These are phyloP conservation scores for Paraescarpia echinospica DNA, from an alignment of 1,140 invertebrate genomes.

Conservation along the genomic window DNA sequence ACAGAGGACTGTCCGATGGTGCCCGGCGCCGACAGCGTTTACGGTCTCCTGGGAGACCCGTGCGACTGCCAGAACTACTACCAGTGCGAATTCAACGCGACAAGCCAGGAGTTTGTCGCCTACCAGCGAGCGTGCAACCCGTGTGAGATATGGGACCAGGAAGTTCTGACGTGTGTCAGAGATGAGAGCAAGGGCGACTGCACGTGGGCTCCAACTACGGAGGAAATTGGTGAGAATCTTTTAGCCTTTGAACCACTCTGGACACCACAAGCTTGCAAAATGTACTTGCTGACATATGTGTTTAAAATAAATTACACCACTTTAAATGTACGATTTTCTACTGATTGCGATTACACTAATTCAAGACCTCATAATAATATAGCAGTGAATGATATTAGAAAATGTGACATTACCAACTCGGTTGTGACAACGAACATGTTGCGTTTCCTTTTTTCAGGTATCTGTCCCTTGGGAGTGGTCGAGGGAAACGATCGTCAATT, in stretches of 20 bases:
- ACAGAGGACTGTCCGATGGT: background rate
- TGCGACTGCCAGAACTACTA: background rate
- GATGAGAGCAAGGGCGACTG: background rate
- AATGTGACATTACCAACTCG: background rate
- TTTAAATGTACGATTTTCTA: background rate
- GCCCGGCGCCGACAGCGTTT: background rate
- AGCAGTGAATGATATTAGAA: background rate
- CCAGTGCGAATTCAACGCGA: background rate
- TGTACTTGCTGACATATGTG: background rate
- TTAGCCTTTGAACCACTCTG: too few relatives aligned
- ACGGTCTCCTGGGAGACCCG: background rate
- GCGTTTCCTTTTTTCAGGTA: background rate
- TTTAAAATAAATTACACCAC: background rate
- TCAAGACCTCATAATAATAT: background rate
- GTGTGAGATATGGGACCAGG: background rate
- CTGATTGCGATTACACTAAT: too few relatives aligned
- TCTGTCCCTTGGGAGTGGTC: background rate
- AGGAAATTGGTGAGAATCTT: background rate
- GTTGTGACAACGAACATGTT: background rate
- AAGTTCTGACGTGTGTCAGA: background rate
- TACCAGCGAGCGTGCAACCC: background rate
- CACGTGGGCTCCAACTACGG: background rate
- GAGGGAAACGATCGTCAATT: background rate
- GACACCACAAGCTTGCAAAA: background rate
- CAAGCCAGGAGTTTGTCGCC: background rate